These are phyloP conservation scores for Dendroctonus valens DNA, from an alignment of 1,140 invertebrate species.

Conservation along the genomic window DNA sequence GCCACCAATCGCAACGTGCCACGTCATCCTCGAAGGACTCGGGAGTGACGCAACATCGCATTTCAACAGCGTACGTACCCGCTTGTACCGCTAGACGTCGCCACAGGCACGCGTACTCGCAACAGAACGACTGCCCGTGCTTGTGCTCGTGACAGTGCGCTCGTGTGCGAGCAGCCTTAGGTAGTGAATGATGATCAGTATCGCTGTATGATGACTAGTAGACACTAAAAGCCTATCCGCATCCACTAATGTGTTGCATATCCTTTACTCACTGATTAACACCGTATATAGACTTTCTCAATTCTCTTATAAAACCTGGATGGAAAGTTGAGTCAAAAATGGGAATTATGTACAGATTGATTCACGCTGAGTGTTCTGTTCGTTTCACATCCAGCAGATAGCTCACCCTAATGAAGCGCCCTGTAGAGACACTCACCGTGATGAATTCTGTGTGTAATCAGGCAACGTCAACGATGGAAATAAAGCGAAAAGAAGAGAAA, in stretches of 20 bases:
- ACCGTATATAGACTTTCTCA: background rate
- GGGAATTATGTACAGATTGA: background rate
- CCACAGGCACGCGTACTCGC: constrained; percentile 44
- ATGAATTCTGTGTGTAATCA: too few species aligned
- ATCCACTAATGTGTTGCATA: too few species aligned
- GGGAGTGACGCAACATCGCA: constrained; percentile 39
- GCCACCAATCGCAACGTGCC: too few species aligned
- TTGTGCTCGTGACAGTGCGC: constrained; percentile 45
- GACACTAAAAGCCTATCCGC: too few species aligned
- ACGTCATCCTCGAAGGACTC: background rate
- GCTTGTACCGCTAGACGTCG: constrained; percentile 46
- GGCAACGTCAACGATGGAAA: too few species aligned
- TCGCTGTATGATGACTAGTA: too few species aligned
- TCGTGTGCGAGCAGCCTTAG: constrained; percentile 33
- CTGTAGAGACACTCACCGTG: too few species aligned
- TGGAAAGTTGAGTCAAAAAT: background rate
- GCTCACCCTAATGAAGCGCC: too few species aligned
- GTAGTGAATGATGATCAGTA: constrained; percentile 41
- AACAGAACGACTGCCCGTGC: constrained; percentile 47
- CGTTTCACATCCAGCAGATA: too few species aligned
- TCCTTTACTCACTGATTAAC: too few species aligned
- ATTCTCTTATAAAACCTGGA: background rate
- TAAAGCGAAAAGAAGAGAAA: too few species aligned
- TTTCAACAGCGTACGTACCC: constrained; percentile 50
- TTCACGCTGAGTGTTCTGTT: too few species aligned